Evolutionary conservation across 2,797 vertebrate genomes (phyloP).

Genomic region (Sebastes diaconus): DNA sequence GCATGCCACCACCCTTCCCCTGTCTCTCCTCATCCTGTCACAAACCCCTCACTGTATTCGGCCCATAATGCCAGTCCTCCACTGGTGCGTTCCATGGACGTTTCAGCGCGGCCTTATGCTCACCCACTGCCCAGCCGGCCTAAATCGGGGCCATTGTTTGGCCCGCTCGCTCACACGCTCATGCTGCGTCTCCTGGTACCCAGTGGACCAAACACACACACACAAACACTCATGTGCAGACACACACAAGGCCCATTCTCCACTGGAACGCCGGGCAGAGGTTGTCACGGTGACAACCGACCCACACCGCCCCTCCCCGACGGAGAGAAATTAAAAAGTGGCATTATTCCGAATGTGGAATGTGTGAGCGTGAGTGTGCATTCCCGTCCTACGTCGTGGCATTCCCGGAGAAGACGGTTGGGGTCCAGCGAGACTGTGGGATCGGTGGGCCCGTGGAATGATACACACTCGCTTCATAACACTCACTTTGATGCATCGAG

Average conservation of each 20-base stretch:
- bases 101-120: slow-evolving; percentile 77
- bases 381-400: slow-evolving; percentile 73
- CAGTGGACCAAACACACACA: slow-evolving; percentile 49
- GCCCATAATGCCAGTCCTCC: slow-evolving; percentile 81
- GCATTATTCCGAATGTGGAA: slow-evolving; percentile 73
- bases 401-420: slow-evolving; percentile 69
- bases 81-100: slow-evolving; percentile 80
- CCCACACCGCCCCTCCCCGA: slow-evolving; percentile 42
- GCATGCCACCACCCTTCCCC: slow-evolving; percentile 78
- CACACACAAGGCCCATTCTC: slow-evolving; percentile 72
- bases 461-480: neutral
- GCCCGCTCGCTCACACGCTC: slow-evolving; percentile 61
- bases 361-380: slow-evolving; percentile 76
- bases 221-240: neutral
- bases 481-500: neutral
- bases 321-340: slow-evolving; percentile 34
- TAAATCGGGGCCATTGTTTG: slow-evolving; percentile 83
- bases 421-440: slow-evolving; percentile 30
- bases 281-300: slow-evolving; percentile 79
- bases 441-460: slow-evolving; percentile 31
- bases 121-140: slow-evolving; percentile 71
- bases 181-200: slow-evolving; percentile 77
- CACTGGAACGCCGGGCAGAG: slow-evolving; percentile 68
- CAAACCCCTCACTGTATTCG: slow-evolving; percentile 80
- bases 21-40: slow-evolving; percentile 70